These are phyloP conservation scores for Cliona cf. orientalis DNA, from an alignment of 37 sponge, comb jelly and placozoan genomes.

Conservation along the genomic window DNA sequence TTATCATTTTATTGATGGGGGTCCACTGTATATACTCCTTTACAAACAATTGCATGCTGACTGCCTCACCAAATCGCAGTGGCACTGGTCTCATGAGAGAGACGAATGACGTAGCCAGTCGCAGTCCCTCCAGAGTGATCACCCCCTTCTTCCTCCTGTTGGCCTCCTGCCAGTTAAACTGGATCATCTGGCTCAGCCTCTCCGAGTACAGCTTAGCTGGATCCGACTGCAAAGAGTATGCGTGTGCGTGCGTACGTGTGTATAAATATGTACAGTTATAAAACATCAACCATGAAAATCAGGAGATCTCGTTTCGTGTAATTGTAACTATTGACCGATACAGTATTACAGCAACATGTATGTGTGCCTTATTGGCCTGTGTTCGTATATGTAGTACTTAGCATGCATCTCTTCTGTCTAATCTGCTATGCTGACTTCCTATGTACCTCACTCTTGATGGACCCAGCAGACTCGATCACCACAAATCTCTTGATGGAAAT, in stretches of 20 bases:
- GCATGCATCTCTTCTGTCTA: too few relatives aligned
- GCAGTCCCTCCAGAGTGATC: constrained; percentile 32
- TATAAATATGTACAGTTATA: neutral
- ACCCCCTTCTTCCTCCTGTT: neutral
- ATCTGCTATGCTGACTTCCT: too few relatives aligned
- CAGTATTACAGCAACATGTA: neutral
- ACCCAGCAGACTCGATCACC: too few relatives aligned
- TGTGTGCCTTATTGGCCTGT: too few relatives aligned
- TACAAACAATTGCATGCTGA: neutral
- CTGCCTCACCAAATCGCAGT: constrained; percentile 53
- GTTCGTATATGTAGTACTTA: too few relatives aligned
- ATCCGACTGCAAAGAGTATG: constrained; percentile 11
- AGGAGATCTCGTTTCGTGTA: neutral
- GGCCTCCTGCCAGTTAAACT: constrained; percentile 12
- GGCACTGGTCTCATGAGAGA: constrained; percentile 43
- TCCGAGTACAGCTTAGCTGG: constrained; percentile 45
- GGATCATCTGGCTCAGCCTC: constrained; percentile 25
- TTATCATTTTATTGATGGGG: too few relatives aligned
- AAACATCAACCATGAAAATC: neutral
- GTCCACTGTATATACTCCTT: too few relatives aligned
- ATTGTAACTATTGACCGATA: too few relatives aligned
- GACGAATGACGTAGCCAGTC: constrained; percentile 17
- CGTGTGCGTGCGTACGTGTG: neutral
- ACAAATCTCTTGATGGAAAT: constrained; percentile 26
- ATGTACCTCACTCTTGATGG: constrained; percentile 3